These are phyloP conservation scores for Crocallis elinguaria DNA, from an alignment of 2,888 invertebrate species.

Conservation along the genomic window DNA sequence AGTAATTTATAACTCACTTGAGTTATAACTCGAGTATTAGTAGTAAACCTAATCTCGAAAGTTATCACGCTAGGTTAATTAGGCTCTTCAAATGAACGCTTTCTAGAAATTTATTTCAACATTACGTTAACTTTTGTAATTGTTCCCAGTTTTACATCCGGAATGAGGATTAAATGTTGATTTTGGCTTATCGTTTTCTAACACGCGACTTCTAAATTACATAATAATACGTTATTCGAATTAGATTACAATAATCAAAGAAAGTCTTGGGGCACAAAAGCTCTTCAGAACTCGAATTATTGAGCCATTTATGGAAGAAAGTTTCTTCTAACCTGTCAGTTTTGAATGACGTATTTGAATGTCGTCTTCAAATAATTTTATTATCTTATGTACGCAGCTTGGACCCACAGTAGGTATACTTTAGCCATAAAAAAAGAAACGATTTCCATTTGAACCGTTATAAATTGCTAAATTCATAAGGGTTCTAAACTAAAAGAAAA, in stretches of 20 bases:
- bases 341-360: background rate
- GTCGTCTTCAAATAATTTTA: too few relatives aligned
- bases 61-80: background rate
- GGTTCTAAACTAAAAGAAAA: too few relatives aligned
- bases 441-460: too few relatives aligned
- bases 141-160: slow-evolving; percentile 43
- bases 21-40: too few relatives aligned
- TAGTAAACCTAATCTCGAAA: background rate
- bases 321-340: background rate
- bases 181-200: slow-evolving; percentile 54
- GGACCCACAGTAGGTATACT: too few relatives aligned
- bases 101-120: slow-evolving; percentile 5
- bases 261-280: background rate
- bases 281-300: background rate
- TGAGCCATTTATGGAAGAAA: background rate
- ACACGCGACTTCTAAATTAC: slow-evolving; percentile 55
- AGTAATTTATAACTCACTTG: too few relatives aligned
- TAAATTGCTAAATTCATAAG: too few relatives aligned
- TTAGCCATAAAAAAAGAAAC: too few relatives aligned
- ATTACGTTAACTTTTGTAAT: slow-evolving; percentile 43
- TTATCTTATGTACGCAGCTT: too few relatives aligned
- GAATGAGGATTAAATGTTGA: slow-evolving; percentile 46
- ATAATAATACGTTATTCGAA: slow-evolving; percentile 56
- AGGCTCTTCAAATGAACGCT: background rate
- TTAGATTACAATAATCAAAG: background rate